Conservation (phyloP, 2,797 vertebrate species). For the Urosaurus nigricauda region DNA sequence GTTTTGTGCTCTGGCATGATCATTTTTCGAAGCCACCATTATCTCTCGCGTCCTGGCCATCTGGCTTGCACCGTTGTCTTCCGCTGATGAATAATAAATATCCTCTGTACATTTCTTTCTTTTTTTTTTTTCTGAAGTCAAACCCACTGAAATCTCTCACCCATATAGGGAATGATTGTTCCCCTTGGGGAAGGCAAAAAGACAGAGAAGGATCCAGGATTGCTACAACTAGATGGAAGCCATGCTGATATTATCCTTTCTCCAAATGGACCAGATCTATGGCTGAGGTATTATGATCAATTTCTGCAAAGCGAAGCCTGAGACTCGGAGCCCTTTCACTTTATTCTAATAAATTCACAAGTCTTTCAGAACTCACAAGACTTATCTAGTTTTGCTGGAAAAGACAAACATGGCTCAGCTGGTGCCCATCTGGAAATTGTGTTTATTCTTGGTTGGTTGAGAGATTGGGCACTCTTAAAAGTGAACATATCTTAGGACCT, state of each 20-base stretch:
- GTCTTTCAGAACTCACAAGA: not conserved
- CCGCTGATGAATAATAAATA: slow-evolving; percentile 34
- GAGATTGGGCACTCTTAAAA: not conserved
- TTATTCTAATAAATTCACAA: not conserved
- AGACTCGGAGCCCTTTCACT: not conserved
- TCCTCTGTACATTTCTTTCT: slow-evolving; percentile 22
- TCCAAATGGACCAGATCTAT: too few relatives aligned
- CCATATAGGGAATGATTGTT: not conserved
- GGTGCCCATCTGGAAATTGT: not conserved
- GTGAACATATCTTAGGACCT: not conserved
- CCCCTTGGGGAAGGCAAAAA: not conserved
- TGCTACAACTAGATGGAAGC: not conserved
- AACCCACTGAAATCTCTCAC: not conserved
- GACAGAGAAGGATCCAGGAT: not conserved
- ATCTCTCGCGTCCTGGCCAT: slow-evolving; percentile 50
- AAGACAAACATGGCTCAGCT: not conserved
- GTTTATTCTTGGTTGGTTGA: not conserved
- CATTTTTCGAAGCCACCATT: slow-evolving; percentile 25
- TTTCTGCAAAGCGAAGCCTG: not conserved
- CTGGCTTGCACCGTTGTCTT: slow-evolving; percentile 52
- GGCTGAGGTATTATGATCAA: not conserved
- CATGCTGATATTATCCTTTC: too few relatives aligned
- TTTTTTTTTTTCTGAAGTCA: not conserved
- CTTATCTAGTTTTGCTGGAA: not conserved
- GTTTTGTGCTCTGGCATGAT: not conserved